Base-by-base conservation (phyloP, 2,888 invertebrate species). In the Callyntrura sp. region DNA sequence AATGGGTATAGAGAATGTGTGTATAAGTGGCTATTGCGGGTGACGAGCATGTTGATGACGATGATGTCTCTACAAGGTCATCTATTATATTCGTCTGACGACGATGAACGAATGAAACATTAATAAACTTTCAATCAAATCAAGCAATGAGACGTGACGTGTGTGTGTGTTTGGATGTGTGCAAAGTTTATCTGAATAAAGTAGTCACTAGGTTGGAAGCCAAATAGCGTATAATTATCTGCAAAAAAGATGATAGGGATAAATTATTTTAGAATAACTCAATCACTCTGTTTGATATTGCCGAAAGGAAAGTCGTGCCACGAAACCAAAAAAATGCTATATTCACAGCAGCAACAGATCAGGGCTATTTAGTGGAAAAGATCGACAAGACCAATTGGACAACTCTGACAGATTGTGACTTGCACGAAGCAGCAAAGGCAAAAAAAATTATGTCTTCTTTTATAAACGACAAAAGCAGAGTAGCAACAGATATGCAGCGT, bases 81-180 rank as follows among this genome's bases (percentile, higher is more conserved):
- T 23, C 55, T 68, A 55, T 87, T 76, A 86, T 65, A 86, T 65
- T 78, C 68, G n/a, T 68, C 35, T 28, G 28, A 68, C 68, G 48
- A 86, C 57, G 79, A 35, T 35, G 35, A 35, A 35, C 35, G 35
- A 35, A 35, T 35, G 35, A 4, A 35, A 35, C 35, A 35, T 6
- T 78, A 57, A 62, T 62, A 86, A 48, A 87, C 79, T 68, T 73
- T 85, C 87, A 87, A 87, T 87, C 87, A 81, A 81, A 68, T 78
- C 85, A 85, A 65, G 62, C 62, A 62, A 62, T 62, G 35, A 68
- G 35, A 68, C 20, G 35, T 35, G 35, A 68, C 20, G 35, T 35
- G 35, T 35, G 35, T 35, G 35, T 35, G 6, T 35, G 35, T n/a
- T n/a, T n/a, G n/a, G n/a, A n/a, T 35, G 35, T 35, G 35, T 4